These are phyloP conservation scores for Erannis defoliaria DNA, from an alignment of 2,888 invertebrate species.

Conservation along the genomic window DNA sequence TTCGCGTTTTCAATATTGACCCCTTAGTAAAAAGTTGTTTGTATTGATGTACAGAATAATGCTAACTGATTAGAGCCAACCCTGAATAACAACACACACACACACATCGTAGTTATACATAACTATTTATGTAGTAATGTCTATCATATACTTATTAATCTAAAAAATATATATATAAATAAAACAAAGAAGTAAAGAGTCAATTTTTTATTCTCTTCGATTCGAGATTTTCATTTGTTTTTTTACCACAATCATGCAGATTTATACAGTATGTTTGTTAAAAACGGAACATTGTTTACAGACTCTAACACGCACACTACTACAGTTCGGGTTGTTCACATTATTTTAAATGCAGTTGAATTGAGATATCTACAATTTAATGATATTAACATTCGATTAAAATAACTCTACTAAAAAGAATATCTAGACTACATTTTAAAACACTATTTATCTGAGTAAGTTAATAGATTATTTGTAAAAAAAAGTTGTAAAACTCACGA, in stretches of 20 bases:
- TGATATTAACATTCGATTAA: not conserved
- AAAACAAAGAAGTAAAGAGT: constrained; percentile 59
- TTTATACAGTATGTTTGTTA: constrained; percentile 20
- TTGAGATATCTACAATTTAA: constrained; percentile 28
- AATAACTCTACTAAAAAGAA: not conserved
- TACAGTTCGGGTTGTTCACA: not conserved
- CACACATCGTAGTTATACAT: too few species aligned
- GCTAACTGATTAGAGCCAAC: too few species aligned
- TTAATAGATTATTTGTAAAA: too few species aligned
- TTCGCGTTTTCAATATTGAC: too few species aligned
- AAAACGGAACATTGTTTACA: constrained; percentile 14
- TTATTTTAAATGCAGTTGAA: constrained; percentile 22
- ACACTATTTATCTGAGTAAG: not conserved
- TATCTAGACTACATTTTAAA: not conserved
- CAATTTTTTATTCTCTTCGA: constrained; percentile 65
- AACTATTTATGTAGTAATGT: too few species aligned
- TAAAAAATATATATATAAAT: too few species aligned
- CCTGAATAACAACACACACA: too few species aligned
- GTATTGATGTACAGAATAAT: too few species aligned
- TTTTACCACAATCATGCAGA: constrained; percentile 39
- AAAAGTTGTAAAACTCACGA: too few species aligned
- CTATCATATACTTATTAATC: too few species aligned
- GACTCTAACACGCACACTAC: constrained; percentile 13
- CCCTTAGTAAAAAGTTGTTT: too few species aligned
- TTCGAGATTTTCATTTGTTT: constrained; percentile 58